Evolutionary conservation across 2,113 vertebrate species (phyloP).

Genomic region (Boulengeromyrus knoepffleri): DNA sequence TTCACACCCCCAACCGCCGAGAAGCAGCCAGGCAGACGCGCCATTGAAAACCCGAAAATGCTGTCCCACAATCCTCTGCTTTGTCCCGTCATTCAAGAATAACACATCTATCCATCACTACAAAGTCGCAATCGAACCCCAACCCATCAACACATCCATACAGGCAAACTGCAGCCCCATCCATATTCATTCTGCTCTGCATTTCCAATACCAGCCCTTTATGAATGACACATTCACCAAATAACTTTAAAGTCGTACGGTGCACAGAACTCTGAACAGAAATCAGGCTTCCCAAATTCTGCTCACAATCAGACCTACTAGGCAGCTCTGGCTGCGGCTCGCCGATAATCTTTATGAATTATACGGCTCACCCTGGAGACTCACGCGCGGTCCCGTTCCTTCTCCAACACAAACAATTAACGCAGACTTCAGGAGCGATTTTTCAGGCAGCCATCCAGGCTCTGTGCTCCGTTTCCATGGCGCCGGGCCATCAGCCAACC

Average conservation of each 20-base stretch:
- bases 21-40: background rate
- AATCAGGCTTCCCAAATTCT: background rate
- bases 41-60: background rate
- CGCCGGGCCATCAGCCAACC: background rate
- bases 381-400: background rate
- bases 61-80: background rate
- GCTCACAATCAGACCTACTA: background rate
- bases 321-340: background rate
- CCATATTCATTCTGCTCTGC: background rate
- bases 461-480: background rate
- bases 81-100: background rate
- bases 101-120: background rate
- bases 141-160: background rate
- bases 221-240: background rate
- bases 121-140: background rate
- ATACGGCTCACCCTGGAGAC: background rate
- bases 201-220: background rate
- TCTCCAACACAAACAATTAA: constrained; percentile 1
- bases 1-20: background rate
- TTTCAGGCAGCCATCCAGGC: background rate
- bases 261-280: background rate
- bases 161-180: background rate
- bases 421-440: background rate
- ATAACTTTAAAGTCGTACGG: background rate
- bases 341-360: background rate